Percentiles rank a stretch among this genome's conserved stretches.
Evolutionary conservation across 2,113 vertebrate species (phyloP).

Genomic region (Macquaria australasica): DNA sequence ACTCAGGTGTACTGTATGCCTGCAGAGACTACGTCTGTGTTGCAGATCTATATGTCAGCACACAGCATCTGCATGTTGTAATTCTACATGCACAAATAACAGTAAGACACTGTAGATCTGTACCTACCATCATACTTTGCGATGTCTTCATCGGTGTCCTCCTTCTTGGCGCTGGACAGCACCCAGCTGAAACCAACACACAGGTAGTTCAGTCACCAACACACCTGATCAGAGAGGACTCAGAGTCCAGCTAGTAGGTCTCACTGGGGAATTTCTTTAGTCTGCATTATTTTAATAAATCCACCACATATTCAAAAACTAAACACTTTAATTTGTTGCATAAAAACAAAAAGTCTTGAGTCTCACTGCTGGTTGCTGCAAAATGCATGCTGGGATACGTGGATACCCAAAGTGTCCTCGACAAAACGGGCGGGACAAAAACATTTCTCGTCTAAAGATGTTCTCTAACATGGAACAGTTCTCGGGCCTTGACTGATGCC

Average conservation of each 20-base stretch:
- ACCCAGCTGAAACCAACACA: conserved; percentile 88
- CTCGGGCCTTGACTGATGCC: not conserved
- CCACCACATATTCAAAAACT: not conserved
- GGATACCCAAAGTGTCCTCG: not conserved
- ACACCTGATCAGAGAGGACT: not conserved
- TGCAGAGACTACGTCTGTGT: too few relatives aligned
- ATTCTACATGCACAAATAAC: too few relatives aligned
- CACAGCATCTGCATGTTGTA: too few relatives aligned
- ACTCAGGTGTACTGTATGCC: too few relatives aligned
- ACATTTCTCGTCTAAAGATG: not conserved
- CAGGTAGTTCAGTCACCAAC: not conserved
- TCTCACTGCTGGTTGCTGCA: not conserved
- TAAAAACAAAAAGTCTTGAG: too few relatives aligned
- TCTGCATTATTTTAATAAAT: not conserved
- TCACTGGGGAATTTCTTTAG: too few relatives aligned
- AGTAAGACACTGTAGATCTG: not conserved
- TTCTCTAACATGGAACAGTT: not conserved
- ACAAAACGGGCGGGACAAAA: not conserved
- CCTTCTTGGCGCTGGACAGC: conserved; percentile 96
- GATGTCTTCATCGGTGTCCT: conserved; percentile 95
- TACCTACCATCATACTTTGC: conserved; percentile 96
- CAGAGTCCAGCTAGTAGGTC: too few relatives aligned
- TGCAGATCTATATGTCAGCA: too few relatives aligned
- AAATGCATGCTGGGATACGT: not conserved
- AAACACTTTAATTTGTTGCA: not conserved